These are phyloP conservation scores for Selenia dentaria DNA, from an alignment of 2,888 invertebrate genomes.

Conservation along the genomic window DNA sequence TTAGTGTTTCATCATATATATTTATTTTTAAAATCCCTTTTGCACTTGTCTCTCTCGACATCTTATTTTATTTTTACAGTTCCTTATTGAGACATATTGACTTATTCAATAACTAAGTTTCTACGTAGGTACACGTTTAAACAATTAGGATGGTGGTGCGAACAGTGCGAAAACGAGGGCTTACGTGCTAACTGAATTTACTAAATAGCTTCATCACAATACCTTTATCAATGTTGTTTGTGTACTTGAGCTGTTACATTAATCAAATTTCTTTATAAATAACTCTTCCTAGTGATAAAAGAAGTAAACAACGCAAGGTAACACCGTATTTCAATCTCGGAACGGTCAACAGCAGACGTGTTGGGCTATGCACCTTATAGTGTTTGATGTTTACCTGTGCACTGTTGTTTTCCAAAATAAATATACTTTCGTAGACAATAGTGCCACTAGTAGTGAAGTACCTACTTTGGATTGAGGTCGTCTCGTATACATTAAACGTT, in stretches of 20 bases:
- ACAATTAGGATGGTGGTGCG: constrained; percentile 38
- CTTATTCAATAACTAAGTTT: constrained; percentile 20
- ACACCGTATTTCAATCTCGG: constrained; percentile 25
- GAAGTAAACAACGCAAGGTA: constrained; percentile 15
- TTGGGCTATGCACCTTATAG: constrained; percentile 11
- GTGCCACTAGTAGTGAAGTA: constrained; percentile 3
- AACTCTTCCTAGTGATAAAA: constrained; percentile 26
- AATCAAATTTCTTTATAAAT: constrained; percentile 29
- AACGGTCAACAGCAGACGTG: constrained; percentile 26
- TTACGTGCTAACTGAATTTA: constrained; percentile 39
- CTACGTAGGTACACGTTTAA: constrained; percentile 37
- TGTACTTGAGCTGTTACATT: constrained; percentile 23
- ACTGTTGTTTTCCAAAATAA: too few relatives aligned
- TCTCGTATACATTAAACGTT: too few relatives aligned
- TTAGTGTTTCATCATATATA: too few relatives aligned
- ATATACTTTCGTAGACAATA: constrained; percentile 20
- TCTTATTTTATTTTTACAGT: constrained; percentile 6
- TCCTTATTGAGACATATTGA: constrained; percentile 14
- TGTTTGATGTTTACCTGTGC: constrained; percentile 22
- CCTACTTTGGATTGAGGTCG: neutral
- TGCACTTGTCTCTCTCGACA: neutral
- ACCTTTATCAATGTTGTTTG: constrained; percentile 23
- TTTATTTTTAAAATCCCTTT: too few relatives aligned
- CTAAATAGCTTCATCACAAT: constrained; percentile 31
- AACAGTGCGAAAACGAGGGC: constrained; percentile 31